Evolutionary conservation across 2,797 vertebrate species (phyloP).

Genomic region (Danio jaintianensis): DNA sequence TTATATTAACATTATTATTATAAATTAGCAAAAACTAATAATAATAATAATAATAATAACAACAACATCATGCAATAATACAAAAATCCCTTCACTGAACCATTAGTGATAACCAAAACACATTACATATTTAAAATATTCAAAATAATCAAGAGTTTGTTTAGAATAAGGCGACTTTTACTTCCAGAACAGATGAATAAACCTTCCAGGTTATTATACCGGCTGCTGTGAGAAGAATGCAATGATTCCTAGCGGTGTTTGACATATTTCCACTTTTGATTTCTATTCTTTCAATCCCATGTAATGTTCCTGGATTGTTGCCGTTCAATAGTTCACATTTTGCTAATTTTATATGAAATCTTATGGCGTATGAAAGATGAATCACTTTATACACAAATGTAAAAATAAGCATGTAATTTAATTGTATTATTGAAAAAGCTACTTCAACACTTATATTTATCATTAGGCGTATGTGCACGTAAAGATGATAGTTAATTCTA

Average conservation of each 20-base stretch:
- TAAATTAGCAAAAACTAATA: background rate
- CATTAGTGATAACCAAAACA: background rate
- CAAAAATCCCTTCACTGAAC: background rate
- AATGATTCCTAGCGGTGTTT: slow-evolving; percentile 5
- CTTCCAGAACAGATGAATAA: slow-evolving; percentile 62
- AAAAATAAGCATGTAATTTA: too few relatives aligned
- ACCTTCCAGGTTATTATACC: slow-evolving; percentile 62
- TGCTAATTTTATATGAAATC: background rate
- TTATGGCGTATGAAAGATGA: background rate
- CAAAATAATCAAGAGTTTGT: slow-evolving; percentile 10
- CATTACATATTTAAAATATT: background rate
- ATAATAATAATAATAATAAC: background rate
- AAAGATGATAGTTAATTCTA: too few relatives aligned
- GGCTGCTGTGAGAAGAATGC: background rate
- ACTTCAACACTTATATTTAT: too few relatives aligned
- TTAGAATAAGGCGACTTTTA: slow-evolving; percentile 4
- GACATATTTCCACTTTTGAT: slow-evolving; percentile 10
- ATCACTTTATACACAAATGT: too few relatives aligned
- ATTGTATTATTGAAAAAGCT: too few relatives aligned
- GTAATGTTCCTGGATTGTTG: background rate
- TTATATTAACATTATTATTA: too few relatives aligned
- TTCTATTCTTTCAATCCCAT: background rate
- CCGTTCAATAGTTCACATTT: slow-evolving; percentile 10
- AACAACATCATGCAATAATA: background rate
- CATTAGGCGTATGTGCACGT: too few relatives aligned